These are phyloP conservation scores for Eupelmus urozonus DNA, from an alignment of 2,888 invertebrate genomes.

Conservation along the genomic window DNA sequence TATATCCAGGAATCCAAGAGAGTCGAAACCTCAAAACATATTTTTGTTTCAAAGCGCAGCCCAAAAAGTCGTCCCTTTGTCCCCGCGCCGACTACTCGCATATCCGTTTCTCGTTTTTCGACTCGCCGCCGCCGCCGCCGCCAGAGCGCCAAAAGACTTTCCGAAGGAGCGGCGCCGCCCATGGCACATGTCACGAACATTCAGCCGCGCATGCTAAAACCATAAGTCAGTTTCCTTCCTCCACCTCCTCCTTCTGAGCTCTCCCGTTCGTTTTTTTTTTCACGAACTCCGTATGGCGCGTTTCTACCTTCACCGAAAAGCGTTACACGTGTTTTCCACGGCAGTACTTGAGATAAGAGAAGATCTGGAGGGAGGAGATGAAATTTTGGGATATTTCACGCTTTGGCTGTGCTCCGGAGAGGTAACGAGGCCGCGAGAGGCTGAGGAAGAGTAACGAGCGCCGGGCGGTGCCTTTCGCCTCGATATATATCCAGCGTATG, in stretches of 20 bases:
- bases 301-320: not conserved
- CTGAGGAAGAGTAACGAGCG: constrained; percentile 22
- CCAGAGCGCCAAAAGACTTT: too few relatives aligned
- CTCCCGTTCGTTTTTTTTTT: not conserved
- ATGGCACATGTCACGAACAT: constrained; percentile 44
- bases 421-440: not conserved
- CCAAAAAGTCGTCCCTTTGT: constrained; percentile 4
- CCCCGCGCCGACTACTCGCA: not conserved
- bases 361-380: constrained; percentile 1
- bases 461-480: not conserved
- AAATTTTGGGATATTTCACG: constrained; percentile 24
- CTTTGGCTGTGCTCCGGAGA: not conserved
- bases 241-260: not conserved
- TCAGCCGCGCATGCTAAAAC: constrained; percentile 12
- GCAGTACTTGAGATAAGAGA: constrained; percentile 15
- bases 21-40: not conserved
- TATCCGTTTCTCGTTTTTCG: constrained; percentile 37
- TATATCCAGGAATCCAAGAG: not conserved
- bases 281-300: constrained; percentile 35
- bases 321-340: constrained; percentile 36
- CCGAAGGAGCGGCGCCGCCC: constrained; percentile 36
- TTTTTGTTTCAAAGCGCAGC: not conserved
- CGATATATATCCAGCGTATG: too few relatives aligned
- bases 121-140: too few relatives aligned
- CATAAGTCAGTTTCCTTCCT: constrained; percentile 26